These are phyloP conservation scores for Pardosa pseudoannulata DNA, from an alignment of 2,888 invertebrate species.

Conservation along the genomic window DNA sequence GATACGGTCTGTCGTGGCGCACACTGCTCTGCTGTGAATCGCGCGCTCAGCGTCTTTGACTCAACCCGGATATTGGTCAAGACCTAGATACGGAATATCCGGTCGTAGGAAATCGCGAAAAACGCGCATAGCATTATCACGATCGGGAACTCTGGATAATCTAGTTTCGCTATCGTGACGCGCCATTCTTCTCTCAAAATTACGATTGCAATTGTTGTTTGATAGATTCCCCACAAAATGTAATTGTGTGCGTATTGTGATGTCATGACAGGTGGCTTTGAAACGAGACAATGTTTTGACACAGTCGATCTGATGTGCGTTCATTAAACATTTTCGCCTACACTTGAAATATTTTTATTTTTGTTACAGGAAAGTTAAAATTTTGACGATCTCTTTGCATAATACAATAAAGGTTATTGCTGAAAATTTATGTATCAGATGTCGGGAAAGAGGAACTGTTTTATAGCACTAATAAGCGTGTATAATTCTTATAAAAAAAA, in stretches of 20 bases:
- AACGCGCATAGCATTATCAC: slow-evolving; percentile 11
- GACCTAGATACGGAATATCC: slow-evolving; percentile 19
- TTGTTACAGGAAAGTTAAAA: too few relatives aligned
- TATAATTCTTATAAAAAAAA: too few relatives aligned
- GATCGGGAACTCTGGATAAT: slow-evolving; percentile 1
- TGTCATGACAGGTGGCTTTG: too few relatives aligned
- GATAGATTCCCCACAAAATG: background rate
- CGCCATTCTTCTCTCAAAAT: slow-evolving; percentile 1
- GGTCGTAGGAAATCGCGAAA: slow-evolving; percentile 17
- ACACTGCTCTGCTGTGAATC: background rate
- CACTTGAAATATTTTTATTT: too few relatives aligned
- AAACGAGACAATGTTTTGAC: too few relatives aligned
- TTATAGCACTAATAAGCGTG: too few relatives aligned
- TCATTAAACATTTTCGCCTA: too few relatives aligned
- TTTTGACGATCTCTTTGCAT: too few relatives aligned
- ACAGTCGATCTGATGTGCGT: too few relatives aligned
- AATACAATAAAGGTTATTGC: too few relatives aligned
- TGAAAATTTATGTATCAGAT: too few relatives aligned
- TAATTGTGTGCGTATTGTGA: background rate
- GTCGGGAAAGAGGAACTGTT: too few relatives aligned
- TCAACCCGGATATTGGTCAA: slow-evolving; percentile 15
- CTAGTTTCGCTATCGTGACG: slow-evolving; percentile 14
- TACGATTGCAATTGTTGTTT: background rate
- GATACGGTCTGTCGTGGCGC: background rate
- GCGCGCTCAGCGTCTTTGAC: background rate